Conservation (phyloP, 37 sponge, comb jelly and placozoan species). For the Beroe ovata region DNA sequence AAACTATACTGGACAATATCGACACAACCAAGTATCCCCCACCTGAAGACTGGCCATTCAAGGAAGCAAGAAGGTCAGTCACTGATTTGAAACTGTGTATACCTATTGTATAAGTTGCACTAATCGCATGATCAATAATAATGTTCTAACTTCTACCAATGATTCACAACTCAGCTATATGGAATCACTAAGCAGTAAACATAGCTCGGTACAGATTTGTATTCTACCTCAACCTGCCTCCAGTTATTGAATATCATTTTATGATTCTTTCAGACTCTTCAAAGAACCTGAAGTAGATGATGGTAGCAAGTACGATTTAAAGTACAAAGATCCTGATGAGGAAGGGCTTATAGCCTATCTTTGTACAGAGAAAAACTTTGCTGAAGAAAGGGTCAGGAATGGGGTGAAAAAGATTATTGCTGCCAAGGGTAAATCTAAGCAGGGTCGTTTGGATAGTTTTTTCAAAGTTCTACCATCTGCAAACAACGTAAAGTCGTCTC, state of each 20-base stretch:
- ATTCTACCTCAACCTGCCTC: too few relatives aligned
- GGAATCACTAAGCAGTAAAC: too few relatives aligned
- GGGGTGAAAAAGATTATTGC: conserved; percentile 83
- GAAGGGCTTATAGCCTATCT: conserved; percentile 87
- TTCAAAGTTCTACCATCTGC: conserved; percentile 84
- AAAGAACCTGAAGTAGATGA: conserved; percentile 43
- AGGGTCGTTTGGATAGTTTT: conserved; percentile 92
- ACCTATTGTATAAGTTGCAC: too few relatives aligned
- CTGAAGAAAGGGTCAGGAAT: conserved; percentile 89
- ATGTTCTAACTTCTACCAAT: too few relatives aligned
- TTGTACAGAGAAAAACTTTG: conserved; percentile 89
- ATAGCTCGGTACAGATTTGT: too few relatives aligned
- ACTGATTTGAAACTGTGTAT: too few relatives aligned
- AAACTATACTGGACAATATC: conserved; percentile 74
- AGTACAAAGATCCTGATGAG: conserved; percentile 87
- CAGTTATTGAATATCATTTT: too few relatives aligned
- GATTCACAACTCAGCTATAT: too few relatives aligned
- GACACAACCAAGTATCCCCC: conserved; percentile 69
- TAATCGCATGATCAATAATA: too few relatives aligned
- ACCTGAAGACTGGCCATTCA: conserved; percentile 66
- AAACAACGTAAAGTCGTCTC: conserved; percentile 50
- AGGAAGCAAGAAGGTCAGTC: conserved; percentile 16
- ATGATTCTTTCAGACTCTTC: conserved; percentile 31
- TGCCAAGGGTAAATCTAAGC: conserved; percentile 81
- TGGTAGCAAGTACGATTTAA: conserved; percentile 69